Evolutionary conservation across 2,113 vertebrate genomes (phyloP).

Genomic region (Cyanistes caeruleus): DNA sequence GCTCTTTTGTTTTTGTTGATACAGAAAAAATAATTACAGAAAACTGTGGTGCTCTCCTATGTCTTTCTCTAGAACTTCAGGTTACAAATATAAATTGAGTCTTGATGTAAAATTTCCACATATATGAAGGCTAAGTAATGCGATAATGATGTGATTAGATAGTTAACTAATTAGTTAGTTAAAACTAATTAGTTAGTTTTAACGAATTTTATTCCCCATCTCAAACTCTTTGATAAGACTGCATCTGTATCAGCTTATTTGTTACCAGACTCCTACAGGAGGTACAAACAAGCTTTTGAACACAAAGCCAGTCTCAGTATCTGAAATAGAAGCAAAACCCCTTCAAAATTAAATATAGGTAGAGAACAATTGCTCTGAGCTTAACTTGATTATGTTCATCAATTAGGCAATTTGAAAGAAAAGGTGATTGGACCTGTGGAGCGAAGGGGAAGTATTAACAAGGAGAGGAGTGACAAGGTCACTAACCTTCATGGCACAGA

Average conservation of each 20-base stretch:
- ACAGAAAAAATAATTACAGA: neutral
- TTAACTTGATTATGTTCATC: slow-evolving; percentile 58
- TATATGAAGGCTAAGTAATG: neutral
- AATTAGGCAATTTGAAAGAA: slow-evolving; percentile 57
- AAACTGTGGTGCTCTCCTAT: neutral
- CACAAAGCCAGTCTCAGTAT: neutral
- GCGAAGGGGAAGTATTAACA: slow-evolving; percentile 40
- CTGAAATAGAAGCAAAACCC: neutral
- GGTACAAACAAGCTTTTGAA: neutral
- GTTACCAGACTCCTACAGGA: neutral
- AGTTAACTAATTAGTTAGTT: too few species aligned
- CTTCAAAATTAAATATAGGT: slow-evolving; percentile 15
- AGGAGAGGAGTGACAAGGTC: slow-evolving; percentile 33
- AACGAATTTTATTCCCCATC: neutral
- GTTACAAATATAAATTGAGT: neutral
- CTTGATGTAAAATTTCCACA: neutral
- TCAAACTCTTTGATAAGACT: neutral
- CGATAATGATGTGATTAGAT: neutral
- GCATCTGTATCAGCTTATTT: neutral
- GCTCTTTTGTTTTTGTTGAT: neutral
- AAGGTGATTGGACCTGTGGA: slow-evolving; percentile 21
- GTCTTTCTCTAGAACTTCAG: neutral
- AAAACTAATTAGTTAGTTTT: too few species aligned
- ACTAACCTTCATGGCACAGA: neutral
- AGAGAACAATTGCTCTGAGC: slow-evolving; percentile 20